These are phyloP conservation scores for Uria lomvia DNA, from an alignment of 2,113 vertebrate genomes.

Conservation along the genomic window DNA sequence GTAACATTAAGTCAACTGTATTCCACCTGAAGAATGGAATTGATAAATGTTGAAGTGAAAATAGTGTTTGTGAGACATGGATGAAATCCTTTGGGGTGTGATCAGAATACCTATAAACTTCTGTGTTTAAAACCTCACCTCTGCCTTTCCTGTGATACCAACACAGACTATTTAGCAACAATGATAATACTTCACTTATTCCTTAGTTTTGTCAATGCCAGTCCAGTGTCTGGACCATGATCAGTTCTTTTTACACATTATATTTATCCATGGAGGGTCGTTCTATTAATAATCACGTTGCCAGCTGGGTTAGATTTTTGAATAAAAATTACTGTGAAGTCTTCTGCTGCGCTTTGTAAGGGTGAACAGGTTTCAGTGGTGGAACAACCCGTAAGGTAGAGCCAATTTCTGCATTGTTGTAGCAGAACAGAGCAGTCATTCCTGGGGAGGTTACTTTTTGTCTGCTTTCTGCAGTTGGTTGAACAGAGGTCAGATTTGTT, in stretches of 20 bases:
- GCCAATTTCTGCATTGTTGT: constrained; percentile 29
- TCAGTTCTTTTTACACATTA: background rate
- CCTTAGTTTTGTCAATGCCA: background rate
- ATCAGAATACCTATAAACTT: background rate
- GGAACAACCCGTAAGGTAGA: constrained; percentile 11
- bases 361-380: constrained; percentile 25
- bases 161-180: background rate
- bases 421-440: constrained; percentile 36
- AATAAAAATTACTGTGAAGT: constrained; percentile 12
- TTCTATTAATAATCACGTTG: constrained; percentile 17
- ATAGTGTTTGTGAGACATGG: background rate
- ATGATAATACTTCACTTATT: background rate
- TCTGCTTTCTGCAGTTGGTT: constrained; percentile 25
- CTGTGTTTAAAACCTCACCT: background rate
- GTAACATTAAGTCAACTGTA: background rate
- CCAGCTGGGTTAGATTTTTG: constrained; percentile 9
- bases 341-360: constrained; percentile 17
- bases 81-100: background rate
- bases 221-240: background rate
- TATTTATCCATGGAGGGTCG: background rate
- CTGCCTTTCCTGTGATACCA: background rate
- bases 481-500: constrained; percentile 50
- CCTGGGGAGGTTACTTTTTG: constrained; percentile 46
- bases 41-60: background rate
- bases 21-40: background rate